Evolutionary conservation across 2,797 vertebrate species (phyloP).

Genomic region (Chelon labrosus): DNA sequence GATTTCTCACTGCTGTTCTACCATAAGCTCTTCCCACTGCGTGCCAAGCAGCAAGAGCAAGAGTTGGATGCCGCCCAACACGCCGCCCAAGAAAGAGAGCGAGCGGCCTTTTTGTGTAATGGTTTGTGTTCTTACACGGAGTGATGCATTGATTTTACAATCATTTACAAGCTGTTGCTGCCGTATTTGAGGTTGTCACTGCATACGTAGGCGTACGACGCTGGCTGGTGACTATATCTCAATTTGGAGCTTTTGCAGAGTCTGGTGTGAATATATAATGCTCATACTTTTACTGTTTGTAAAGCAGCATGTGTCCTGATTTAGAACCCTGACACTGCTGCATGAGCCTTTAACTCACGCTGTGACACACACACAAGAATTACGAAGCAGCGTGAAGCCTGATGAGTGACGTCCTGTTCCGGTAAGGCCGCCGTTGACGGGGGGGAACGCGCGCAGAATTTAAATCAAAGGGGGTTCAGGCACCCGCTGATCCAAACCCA

Average conservation of each 20-base stretch:
- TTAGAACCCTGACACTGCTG: not conserved
- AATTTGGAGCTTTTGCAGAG: no score
- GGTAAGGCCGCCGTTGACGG: slow-evolving; percentile 12
- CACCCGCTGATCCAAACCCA: slow-evolving; percentile 11
- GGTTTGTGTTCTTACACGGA: not conserved
- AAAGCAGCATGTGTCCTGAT: slow-evolving; percentile 5
- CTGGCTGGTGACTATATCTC: not conserved
- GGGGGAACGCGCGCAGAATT: slow-evolving; percentile 10
- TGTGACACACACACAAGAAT: not conserved
- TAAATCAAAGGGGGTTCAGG: slow-evolving; percentile 19
- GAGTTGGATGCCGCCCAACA: slow-evolving; percentile 6
- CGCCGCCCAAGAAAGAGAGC: not conserved
- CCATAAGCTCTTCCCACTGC: not conserved
- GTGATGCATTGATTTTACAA: not conserved
- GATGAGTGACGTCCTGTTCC: slow-evolving; percentile 12
- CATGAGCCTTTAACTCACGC: slow-evolving; percentile 11
- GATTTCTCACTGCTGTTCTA: slow-evolving; percentile 1
- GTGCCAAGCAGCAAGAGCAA: not conserved
- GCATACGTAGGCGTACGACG: not conserved
- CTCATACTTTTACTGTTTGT: no score
- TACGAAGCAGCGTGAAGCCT: slow-evolving; percentile 8
- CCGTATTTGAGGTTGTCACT: not conserved
- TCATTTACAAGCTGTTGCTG: not conserved
- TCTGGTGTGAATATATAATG: no score
- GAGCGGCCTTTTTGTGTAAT: not conserved